Conservation (phyloP, 1,140 invertebrate genomes). For the Cataglyphis hispanica region DNA sequence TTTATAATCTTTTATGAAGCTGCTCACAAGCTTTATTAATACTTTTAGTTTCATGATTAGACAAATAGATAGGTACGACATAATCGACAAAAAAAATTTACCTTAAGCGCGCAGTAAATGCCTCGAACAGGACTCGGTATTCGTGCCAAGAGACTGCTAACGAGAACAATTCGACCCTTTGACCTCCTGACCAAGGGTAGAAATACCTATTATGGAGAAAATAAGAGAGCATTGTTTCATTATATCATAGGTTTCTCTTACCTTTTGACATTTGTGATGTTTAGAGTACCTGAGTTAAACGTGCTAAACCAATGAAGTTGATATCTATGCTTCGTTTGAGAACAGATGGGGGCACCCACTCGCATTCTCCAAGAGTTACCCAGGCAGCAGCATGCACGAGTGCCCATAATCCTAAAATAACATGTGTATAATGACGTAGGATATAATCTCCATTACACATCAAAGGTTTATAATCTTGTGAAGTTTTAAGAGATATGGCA, state of each 20-base stretch:
- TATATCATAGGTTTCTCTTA: slow-evolving; percentile 46
- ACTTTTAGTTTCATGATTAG: slow-evolving; percentile 32
- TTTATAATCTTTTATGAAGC: slow-evolving; percentile 30
- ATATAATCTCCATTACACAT: slow-evolving; percentile 34
- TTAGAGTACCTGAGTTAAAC: slow-evolving; percentile 88
- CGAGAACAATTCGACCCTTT: slow-evolving; percentile 90
- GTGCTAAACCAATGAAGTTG: slow-evolving; percentile 92
- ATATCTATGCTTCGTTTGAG: slow-evolving; percentile 91
- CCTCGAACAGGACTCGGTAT: slow-evolving; percentile 92
- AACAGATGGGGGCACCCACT: slow-evolving; percentile 93
- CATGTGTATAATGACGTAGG: slow-evolving; percentile 15
- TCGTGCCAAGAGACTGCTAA: slow-evolving; percentile 90
- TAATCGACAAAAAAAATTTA: slow-evolving; percentile 75
- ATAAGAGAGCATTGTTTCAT: background rate
- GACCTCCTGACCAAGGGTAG: slow-evolving; percentile 92
- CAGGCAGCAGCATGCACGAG: slow-evolving; percentile 96
- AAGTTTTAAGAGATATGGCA: slow-evolving; percentile 5
- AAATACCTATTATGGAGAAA: slow-evolving; percentile 88
- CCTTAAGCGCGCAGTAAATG: slow-evolving; percentile 91
- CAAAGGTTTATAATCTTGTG: slow-evolving; percentile 21
- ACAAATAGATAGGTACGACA: background rate
- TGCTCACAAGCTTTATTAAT: slow-evolving; percentile 32
- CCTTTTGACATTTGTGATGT: slow-evolving; percentile 36
- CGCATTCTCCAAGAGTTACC: slow-evolving; percentile 95
- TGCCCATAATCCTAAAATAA: slow-evolving; percentile 91